Conservation (phyloP, 2,888 invertebrate species). For the Netelia virgata region DNA sequence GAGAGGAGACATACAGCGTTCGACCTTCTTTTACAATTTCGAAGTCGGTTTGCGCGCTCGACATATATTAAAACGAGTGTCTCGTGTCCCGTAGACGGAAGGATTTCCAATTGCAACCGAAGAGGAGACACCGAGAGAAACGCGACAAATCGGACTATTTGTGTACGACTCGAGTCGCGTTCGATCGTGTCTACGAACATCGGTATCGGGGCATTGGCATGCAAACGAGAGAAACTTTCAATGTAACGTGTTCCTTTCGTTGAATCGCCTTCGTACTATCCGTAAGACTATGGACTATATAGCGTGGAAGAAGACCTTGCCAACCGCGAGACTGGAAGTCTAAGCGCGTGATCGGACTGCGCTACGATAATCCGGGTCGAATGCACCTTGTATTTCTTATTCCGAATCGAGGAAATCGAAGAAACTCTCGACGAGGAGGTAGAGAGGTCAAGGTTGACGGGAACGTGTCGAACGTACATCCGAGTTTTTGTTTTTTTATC, state of each 20-base stretch:
- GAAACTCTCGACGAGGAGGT: constrained; percentile 5
- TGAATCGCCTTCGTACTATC: constrained; percentile 18
- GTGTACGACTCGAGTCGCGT: not conserved
- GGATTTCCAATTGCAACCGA: constrained; percentile 60
- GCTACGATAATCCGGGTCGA: constrained; percentile 61
- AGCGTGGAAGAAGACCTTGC: constrained; percentile 14
- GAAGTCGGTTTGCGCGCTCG: constrained; percentile 12
- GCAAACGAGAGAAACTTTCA: constrained; percentile 68
- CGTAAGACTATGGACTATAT: constrained; percentile 28
- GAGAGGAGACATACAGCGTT: constrained; percentile 28
- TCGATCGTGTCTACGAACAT: constrained; percentile 45
- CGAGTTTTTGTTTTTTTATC: not conserved
- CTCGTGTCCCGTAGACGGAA: constrained; percentile 36
- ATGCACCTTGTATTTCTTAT: constrained; percentile 61
- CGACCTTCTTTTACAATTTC: constrained; percentile 54
- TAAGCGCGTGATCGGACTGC: constrained; percentile 50
- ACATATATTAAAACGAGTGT: constrained; percentile 39
- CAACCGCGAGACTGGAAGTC: constrained; percentile 4
- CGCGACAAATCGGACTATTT: constrained; percentile 43
- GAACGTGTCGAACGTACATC: not conserved
- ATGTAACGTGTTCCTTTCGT: constrained; percentile 53
- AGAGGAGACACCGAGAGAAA: constrained; percentile 45
- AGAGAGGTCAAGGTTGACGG: not conserved
- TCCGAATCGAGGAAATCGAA: constrained; percentile 50
- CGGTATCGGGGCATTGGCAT: constrained; percentile 57